Base-by-base conservation (phyloP, 2,888 invertebrate genomes). In the Melangyna quadrimaculata region DNA sequence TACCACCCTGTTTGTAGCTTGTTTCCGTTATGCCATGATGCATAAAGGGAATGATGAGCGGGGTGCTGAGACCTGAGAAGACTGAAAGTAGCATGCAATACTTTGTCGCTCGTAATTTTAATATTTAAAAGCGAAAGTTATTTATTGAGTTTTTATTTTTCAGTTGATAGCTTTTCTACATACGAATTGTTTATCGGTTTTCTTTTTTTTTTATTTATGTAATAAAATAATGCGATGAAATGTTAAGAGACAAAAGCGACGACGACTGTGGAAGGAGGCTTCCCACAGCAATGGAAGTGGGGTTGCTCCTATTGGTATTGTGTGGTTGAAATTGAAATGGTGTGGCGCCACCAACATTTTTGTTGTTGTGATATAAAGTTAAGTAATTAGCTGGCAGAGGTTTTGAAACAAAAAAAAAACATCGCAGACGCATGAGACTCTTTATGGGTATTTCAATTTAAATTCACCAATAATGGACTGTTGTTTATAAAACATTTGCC, bases 111-210 rank as follows among this genome's bases (percentile, higher is more conserved):
- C 17, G 43, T 51, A 53, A 40, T 61, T 65, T 48, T 69, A 22
- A 57, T 82, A 70, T 73, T 78, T 48, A 63, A 82, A 78, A 82
- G 73, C 45, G 82, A 82, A 82, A 82, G 82, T 82, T 78, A 69
- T 81, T 82, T 78, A 59, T 73, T 57, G 45, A 48, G 55, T 37
- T 53, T 29, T n/a, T 53, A n/a, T 22, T 27, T 29, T 69, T 69
- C 63, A 70, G 43, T 72, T 45, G 77, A 71, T 77, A 43, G n/a
- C 8, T 43, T 43, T 43, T 43, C 3, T 43, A 14, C 22, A 7
- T 37, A 61, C 45, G 17, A 63, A 37, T 45, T 6, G 1, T 72
- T 82, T 73, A 17, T 40, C 17, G 7, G 2, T 40, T 43, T 43
- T 40, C 0, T 59, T 59, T 57, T 2, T n/a, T 57, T 7, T n/a